Evolutionary conservation across 2,113 vertebrate genomes (phyloP).

Genomic region (Agapornis roseicollis): DNA sequence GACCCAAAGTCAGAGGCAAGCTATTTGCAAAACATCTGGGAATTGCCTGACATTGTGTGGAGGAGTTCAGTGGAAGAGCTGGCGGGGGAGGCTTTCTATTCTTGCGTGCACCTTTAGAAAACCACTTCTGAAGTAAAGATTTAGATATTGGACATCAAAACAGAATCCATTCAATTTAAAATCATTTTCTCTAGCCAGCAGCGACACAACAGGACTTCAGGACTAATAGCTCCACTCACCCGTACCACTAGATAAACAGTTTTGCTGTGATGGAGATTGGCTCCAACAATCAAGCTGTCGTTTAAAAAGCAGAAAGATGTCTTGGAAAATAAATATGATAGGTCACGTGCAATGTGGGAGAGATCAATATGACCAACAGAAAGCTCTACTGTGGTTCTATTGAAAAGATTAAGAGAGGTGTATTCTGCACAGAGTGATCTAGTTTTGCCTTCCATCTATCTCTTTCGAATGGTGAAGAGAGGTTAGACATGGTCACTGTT

Average conservation of each 20-base stretch:
- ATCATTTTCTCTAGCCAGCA: background rate
- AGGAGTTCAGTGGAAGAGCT: background rate
- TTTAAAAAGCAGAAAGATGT: background rate
- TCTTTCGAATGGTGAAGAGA: background rate
- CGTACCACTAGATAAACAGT: background rate
- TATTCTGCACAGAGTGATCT: background rate
- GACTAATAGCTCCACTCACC: background rate
- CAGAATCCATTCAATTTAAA: background rate
- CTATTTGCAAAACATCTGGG: background rate
- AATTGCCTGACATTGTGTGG: accelerated
- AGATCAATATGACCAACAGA: background rate
- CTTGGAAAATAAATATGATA: background rate
- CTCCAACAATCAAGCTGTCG: constrained; percentile 16
- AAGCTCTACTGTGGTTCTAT: background rate
- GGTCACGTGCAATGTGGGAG: background rate
- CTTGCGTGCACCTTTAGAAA: background rate
- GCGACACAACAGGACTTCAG: background rate
- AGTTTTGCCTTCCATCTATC: background rate
- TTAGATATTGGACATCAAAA: background rate
- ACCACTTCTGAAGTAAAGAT: background rate
- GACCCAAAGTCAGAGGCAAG: background rate
- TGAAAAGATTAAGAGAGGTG: background rate
- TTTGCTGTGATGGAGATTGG: background rate
- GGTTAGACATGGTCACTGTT: background rate
- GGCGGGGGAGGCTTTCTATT: background rate